Evolutionary conservation across 2,888 invertebrate species (phyloP), one percentile per base, ranked within the genome.

Genomic region (Callinectes sapidus): DNA sequence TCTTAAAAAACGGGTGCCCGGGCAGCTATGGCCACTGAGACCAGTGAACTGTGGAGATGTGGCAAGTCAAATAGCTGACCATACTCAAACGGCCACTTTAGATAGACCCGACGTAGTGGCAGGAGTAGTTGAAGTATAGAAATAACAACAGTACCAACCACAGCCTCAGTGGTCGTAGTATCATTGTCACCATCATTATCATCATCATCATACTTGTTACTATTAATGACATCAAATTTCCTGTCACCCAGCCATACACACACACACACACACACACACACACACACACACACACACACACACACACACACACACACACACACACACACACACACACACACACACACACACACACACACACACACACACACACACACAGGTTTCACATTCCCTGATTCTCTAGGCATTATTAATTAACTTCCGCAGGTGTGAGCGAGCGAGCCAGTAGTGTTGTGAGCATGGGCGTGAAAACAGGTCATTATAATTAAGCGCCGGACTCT

Each of bases 331-430:
- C 71, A 71, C 71, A 71, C 71, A 71, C 28, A 71, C 71, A 71
- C 71, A 71, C 71, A 71, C 71, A 71, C 71, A 71, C 71, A 71
- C 71, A 71, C 71, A 71, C 71, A 71, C 71, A 71, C 71, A 71
- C 71, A 81, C 35, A 81, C 35, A 81, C 35, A 81, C 35, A 35
- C 18, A 35, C 35, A 16, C 35, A 81, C 13, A 28, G 71, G 71
- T 77, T 77, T 28, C 71, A 77, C 10, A 77, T n/a, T 28, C n/a
- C 10, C n/a, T 6, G n/a, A 28, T 77, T 28, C 28, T 77, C 35
- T 35, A 18, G 13, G 16, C 16, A 16, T 81, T 81, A 35, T 16
- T 81, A 81, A 81, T 81, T 81, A 71, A 81, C 81, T 81, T 81
- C 81, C 81, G 35, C 32, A 35, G 81, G 81, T 81, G 35, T 14